Evolutionary conservation across 2,797 vertebrate genomes (phyloP), one percentile per base, ranked within the genome.

Genomic region (Silurus aristotelis): DNA sequence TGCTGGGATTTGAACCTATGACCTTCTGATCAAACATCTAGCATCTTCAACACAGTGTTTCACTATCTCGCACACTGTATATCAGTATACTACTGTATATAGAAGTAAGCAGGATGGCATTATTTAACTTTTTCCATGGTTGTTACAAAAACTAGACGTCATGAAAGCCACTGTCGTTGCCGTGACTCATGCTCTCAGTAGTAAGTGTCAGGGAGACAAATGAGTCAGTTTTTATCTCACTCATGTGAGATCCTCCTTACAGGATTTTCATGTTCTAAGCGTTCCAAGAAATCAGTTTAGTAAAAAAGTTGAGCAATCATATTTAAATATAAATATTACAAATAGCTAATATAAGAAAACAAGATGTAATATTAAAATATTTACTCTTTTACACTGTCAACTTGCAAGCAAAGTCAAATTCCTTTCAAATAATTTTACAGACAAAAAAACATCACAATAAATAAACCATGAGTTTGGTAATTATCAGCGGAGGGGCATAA

Each of bases 151-250:
- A 12, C 55, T 71, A 27, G 56, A 48, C 43, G 20, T 84, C 58
- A 60, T 2, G 38, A 55, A 70, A 43, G 58, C 19, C n/a, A 15
- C 6, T 46, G 76, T 63, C 17, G 6, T 31, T 56, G 3, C 19
- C 63, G 58, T 46, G 8, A 85, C 66, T 79, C 63, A 15, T 27
- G 12, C 52, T 58, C 55, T 61, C 27, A 13, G 77, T 66, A 46
- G 27, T 14, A 75, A 27, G 27, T 43, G 46, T 73, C 60, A 5
- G 27, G 27, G 68, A 14, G 78, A 85, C 60, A 82, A 64, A 85
- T 55, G 73, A 80, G 46, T 73, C 78, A 52, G 77, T 64, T 58
- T 27, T 70, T 60, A 19, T 5, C 48, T 17, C 64, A 70, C 17
- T 80, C 31, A 31, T 79, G 64, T 48, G 46, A 48, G 9, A 48